phyloP scores from a whole-genome alignment of 2,113 vertebrate species.

The Epinephelus cyanopodus region DNA sequence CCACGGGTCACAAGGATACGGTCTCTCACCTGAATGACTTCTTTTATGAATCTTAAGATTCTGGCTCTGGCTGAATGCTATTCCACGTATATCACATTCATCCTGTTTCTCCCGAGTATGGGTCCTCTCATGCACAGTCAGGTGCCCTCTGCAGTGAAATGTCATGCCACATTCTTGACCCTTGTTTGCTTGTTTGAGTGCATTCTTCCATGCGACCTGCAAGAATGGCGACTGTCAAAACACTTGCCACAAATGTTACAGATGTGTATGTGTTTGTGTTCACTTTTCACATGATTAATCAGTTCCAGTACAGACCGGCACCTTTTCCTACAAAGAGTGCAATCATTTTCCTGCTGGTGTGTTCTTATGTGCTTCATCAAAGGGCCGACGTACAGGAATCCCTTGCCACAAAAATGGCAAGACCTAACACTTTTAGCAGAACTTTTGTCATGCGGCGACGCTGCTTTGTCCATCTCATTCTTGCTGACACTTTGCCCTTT shows the following conservation, averaged over 20 bases:
- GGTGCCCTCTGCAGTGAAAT: slow-evolving; percentile 24
- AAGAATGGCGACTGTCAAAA: slow-evolving; percentile 1
- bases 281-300: slow-evolving; percentile 21
- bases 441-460: background rate
- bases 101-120: slow-evolving; percentile 56
- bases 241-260: slow-evolving; percentile 37
- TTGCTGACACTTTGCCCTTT: background rate
- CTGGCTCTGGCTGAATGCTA: slow-evolving; percentile 53
- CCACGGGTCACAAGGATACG: slow-evolving; percentile 33
- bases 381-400: slow-evolving; percentile 51
- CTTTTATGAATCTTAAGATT: slow-evolving; percentile 49
- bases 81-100: slow-evolving; percentile 51
- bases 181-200: slow-evolving; percentile 12
- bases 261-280: slow-evolving; percentile 21
- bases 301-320: slow-evolving; percentile 1
- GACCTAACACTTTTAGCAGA: slow-evolving; percentile 26
- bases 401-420: slow-evolving; percentile 57
- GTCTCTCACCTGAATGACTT: slow-evolving; percentile 45
- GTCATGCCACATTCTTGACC: slow-evolving; percentile 55
- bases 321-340: slow-evolving; percentile 15
- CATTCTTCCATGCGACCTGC: slow-evolving; percentile 33
- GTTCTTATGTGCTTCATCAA: slow-evolving; percentile 63
- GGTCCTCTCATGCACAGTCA: slow-evolving; percentile 38
- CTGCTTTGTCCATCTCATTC: background rate
- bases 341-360: slow-evolving; percentile 22